Evolutionary conservation across 2,113 vertebrate species (phyloP).

Genomic region (Ranitomeya imitator): DNA sequence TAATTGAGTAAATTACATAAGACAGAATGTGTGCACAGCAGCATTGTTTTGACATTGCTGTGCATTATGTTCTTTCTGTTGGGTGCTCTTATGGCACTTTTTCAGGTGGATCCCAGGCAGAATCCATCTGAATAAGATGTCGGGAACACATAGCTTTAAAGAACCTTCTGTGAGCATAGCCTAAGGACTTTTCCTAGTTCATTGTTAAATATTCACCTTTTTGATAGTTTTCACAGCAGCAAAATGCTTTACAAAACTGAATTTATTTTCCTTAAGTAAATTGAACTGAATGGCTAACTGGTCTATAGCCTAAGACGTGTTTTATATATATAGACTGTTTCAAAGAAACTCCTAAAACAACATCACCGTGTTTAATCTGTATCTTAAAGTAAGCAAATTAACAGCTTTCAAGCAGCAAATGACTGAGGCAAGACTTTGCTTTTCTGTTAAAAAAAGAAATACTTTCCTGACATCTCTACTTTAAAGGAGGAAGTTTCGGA

Average conservation of each 20-base stretch:
- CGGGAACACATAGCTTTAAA: no score
- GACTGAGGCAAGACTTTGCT: slow-evolving; percentile 29
- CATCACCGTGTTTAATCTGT: slow-evolving; percentile 33
- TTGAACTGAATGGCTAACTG: neutral
- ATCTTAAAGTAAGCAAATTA: slow-evolving; percentile 44
- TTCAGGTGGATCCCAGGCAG: no score
- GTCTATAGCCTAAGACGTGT: neutral
- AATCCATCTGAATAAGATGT: no score
- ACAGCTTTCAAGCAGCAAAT: slow-evolving; percentile 34
- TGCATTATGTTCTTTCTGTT: no score
- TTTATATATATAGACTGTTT: slow-evolving; percentile 15
- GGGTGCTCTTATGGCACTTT: no score
- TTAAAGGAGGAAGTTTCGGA: slow-evolving; percentile 52
- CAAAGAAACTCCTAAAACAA: slow-evolving; percentile 23
- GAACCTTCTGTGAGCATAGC: no score
- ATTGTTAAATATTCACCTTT: neutral
- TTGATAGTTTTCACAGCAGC: neutral
- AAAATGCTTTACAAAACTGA: neutral
- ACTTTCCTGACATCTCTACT: slow-evolving; percentile 52
- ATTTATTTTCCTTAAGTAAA: neutral
- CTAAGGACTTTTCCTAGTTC: neutral
- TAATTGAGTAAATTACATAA: no score
- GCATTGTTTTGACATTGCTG: no score
- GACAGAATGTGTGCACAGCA: no score
- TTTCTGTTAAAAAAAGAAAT: slow-evolving; percentile 30